phyloP scores from a whole-genome alignment of 1,140 invertebrate genomes.

The Sitobion miscanthi region DNA sequence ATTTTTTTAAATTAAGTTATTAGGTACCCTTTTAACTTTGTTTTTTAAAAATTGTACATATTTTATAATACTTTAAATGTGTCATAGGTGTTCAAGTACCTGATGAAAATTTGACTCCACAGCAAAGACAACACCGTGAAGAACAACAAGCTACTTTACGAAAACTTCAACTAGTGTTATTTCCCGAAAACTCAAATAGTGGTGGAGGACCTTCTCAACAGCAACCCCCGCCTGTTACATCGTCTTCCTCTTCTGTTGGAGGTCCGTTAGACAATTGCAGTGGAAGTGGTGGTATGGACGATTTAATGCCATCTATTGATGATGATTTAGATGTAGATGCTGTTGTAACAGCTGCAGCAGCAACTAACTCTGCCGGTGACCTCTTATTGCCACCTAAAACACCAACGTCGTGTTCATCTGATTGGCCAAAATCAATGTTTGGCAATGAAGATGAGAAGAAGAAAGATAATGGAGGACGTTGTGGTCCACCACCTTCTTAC shows the following conservation, averaged over 20 bases:
- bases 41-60: background rate
- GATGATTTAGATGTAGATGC: constrained; percentile 52
- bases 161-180: constrained; percentile 91
- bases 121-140: constrained; percentile 91
- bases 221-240: constrained; percentile 61
- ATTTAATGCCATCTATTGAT: constrained; percentile 59
- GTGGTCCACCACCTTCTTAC: constrained; percentile 85
- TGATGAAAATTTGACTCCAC: constrained; percentile 95
- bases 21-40: too few species aligned
- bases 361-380: background rate
- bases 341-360: constrained; percentile 46
- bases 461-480: constrained; percentile 61
- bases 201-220: constrained; percentile 61
- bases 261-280: constrained; percentile 62
- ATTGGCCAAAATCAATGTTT: constrained; percentile 70
- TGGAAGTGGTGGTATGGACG: constrained; percentile 64
- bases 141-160: constrained; percentile 88
- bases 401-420: constrained; percentile 57
- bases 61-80: background rate
- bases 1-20: too few species aligned
- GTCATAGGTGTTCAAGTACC: constrained; percentile 82
- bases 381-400: constrained; percentile 49
- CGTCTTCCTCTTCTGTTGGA: constrained; percentile 62
- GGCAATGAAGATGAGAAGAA: constrained; percentile 65
- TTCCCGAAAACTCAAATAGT: constrained; percentile 65